Conservation (phyloP, 2,888 invertebrate species). For the Leucania comma region DNA sequence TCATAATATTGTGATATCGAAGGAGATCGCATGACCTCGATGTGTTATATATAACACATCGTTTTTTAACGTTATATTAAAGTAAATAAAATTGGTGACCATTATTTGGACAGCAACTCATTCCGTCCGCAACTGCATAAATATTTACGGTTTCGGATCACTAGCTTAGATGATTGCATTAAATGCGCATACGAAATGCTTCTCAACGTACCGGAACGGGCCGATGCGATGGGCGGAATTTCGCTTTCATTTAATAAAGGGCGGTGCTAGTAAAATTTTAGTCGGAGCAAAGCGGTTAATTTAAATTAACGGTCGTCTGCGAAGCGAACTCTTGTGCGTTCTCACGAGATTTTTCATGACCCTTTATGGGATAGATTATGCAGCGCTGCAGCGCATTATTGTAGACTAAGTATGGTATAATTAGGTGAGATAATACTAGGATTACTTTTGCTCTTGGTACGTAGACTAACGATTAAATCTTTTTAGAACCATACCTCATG, state of each 20-base stretch:
- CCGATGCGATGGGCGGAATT: slow-evolving; percentile 72
- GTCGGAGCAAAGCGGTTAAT: slow-evolving; percentile 55
- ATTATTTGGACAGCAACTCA: slow-evolving; percentile 39
- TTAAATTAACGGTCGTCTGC: slow-evolving; percentile 56
- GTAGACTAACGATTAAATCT: not conserved
- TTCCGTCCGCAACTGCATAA: slow-evolving; percentile 77
- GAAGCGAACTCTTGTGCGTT: slow-evolving; percentile 45
- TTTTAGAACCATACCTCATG: not conserved
- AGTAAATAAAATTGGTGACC: slow-evolving; percentile 2
- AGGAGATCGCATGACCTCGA: too few species aligned
- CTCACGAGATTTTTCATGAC: slow-evolving; percentile 59
- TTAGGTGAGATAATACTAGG: slow-evolving; percentile 15
- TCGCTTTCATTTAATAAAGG: slow-evolving; percentile 63
- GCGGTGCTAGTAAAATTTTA: slow-evolving; percentile 59
- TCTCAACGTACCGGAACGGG: slow-evolving; percentile 65
- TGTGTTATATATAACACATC: too few species aligned
- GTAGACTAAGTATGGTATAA: slow-evolving; percentile 38
- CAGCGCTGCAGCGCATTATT: slow-evolving; percentile 38
- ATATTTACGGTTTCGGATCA: slow-evolving; percentile 82
- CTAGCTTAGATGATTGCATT: slow-evolving; percentile 83
- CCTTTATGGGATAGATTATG: slow-evolving; percentile 32
- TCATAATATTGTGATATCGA: too few species aligned
- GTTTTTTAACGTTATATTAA: not conserved
- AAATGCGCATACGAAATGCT: slow-evolving; percentile 79
- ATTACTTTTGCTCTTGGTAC: slow-evolving; percentile 8